Evolutionary conservation across 2,888 invertebrate genomes (phyloP), one percentile per base, ranked within the genome.

Genomic region (Muscina levida): DNA sequence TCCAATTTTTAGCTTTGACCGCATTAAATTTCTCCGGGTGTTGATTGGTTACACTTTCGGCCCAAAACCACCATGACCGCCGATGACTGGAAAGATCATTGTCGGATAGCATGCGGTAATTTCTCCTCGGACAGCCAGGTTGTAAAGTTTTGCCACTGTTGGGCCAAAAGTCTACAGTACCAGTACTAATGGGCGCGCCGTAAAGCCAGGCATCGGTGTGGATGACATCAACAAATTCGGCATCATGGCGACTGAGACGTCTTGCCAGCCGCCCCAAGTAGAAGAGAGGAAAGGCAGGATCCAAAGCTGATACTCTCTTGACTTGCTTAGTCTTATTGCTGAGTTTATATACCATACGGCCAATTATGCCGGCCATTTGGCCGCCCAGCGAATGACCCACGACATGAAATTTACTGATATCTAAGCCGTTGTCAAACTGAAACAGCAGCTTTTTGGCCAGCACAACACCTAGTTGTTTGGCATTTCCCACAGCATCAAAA

Each of bases 201-300:
- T 93, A 93, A 0, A 91, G 90, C 31, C 93, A 93, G 0, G 93
- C 93, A 83, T 94, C 94, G 0, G 95, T 94, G 85, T 95, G 95
- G 76, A 95, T 94, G 4, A 95, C 92, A 87, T 95, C 93, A 1
- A 93, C 93, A 56, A 93, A 93, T 65, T 92, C 92, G 0, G 93
- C 93, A 85, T 93, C 93, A 1, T 88, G 89, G 1, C 91, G 91
- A 46, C 84, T 90, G 11, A 93, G 87, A 83, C 93, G 93, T 2
- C 75, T 24, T 1, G 83, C 72, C 4, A 87, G 26, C 10, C 84
- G 82, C 26, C 84, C 80, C 37, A 85, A 84, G 84, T 93, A 93
- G 85, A 93, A 93, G 6, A 91, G 91, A 39, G 93, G 93, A 86
- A 93, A 93, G 10, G 93, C 93, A 15, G 93, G 93, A 85, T 93